Conservation (phyloP, 2,888 invertebrate genomes). For the Cyclophora albipunctata region DNA sequence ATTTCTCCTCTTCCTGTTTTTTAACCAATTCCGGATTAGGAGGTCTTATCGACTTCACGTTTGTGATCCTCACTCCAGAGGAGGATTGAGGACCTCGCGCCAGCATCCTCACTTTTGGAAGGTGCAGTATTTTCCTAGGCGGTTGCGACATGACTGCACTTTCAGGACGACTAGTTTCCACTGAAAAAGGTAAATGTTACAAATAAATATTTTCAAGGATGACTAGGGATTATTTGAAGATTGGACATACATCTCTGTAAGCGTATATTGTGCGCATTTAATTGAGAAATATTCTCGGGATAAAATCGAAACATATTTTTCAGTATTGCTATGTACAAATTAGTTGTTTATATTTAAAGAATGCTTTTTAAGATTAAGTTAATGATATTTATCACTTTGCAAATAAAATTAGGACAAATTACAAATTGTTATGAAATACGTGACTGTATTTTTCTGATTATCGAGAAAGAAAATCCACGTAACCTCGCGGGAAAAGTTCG, state of each 20-base stretch:
- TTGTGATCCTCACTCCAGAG: slow-evolving; percentile 53
- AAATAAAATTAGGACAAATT: no score
- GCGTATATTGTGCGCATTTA: slow-evolving; percentile 48
- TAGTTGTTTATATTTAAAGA: not conserved
- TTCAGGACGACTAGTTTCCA: slow-evolving; percentile 22
- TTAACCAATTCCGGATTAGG: slow-evolving; percentile 46
- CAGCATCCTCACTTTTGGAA: slow-evolving; percentile 58
- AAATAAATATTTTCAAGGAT: slow-evolving; percentile 1
- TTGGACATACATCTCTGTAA: slow-evolving; percentile 44
- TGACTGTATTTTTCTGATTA: slow-evolving; percentile 15
- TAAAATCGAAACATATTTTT: slow-evolving; percentile 49
- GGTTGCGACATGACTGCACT: slow-evolving; percentile 33
- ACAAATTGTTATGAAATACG: slow-evolving; percentile 6
- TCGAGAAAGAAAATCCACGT: slow-evolving; percentile 34
- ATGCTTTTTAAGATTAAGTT: not conserved
- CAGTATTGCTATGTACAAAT: not conserved
- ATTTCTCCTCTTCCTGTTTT: slow-evolving; percentile 51
- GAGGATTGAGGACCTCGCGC: slow-evolving; percentile 35
- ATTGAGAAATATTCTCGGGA: slow-evolving; percentile 43
- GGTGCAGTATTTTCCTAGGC: slow-evolving; percentile 47
- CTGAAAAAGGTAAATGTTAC: slow-evolving; percentile 29
- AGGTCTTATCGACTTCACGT: slow-evolving; percentile 54
- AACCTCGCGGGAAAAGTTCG: slow-evolving; percentile 39
- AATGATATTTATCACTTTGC: no score
- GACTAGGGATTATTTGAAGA: not conserved